phyloP scores from a whole-genome alignment of 1,140 invertebrate species.

The Anoplophora glabripennis region DNA sequence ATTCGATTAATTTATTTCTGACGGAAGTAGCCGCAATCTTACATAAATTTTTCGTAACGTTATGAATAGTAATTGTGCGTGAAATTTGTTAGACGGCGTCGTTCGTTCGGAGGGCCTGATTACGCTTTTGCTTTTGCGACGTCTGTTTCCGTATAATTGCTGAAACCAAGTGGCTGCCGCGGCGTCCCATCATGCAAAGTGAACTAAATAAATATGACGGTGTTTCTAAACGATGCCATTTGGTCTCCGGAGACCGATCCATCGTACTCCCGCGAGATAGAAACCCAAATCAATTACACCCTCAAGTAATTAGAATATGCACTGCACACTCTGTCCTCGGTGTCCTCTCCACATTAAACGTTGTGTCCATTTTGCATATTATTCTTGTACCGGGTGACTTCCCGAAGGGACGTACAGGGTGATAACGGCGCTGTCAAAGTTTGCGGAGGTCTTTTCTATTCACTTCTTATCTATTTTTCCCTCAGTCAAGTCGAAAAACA shows the following conservation, averaged over 20 bases:
- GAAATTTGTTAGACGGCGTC: not conserved
- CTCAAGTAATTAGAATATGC: slow-evolving; percentile 40
- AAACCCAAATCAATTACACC: slow-evolving; percentile 39
- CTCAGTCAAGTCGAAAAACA: too few relatives aligned
- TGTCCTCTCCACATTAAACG: too few relatives aligned
- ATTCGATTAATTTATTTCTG: too few relatives aligned
- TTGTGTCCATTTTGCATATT: too few relatives aligned
- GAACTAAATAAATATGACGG: slow-evolving; percentile 36
- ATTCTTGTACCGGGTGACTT: too few relatives aligned
- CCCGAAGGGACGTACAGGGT: too few relatives aligned
- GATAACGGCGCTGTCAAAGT: too few relatives aligned
- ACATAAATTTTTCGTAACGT: too few relatives aligned
- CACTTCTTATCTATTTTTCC: too few relatives aligned
- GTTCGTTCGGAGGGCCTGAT: not conserved
- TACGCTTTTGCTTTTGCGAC: not conserved
- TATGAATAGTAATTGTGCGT: slow-evolving; percentile 8
- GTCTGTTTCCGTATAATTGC: slow-evolving; percentile 8
- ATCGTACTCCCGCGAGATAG: slow-evolving; percentile 33
- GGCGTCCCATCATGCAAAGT: slow-evolving; percentile 1
- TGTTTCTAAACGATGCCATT: slow-evolving; percentile 30
- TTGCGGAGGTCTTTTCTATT: too few relatives aligned
- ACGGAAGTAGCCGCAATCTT: too few relatives aligned
- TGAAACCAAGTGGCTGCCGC: slow-evolving; percentile 14
- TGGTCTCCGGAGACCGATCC: slow-evolving; percentile 33
- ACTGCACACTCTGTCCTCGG: slow-evolving; percentile 1